phyloP scores from a whole-genome alignment of 2,888 invertebrate genomes.

The Stenolophus ochropezus region DNA sequence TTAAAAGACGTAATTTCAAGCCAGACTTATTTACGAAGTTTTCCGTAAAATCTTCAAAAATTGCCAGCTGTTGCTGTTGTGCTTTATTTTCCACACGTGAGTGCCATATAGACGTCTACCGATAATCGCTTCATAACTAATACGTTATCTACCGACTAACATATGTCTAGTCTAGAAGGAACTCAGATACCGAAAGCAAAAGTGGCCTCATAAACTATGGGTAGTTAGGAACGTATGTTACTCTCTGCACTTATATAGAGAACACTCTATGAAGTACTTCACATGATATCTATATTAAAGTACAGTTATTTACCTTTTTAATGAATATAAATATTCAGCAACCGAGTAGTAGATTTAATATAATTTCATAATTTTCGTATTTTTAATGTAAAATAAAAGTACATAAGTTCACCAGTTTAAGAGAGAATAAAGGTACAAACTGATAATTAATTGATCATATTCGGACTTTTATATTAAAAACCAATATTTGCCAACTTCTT shows the following conservation, averaged over 20 bases:
- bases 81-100: neutral
- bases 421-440: too few species aligned
- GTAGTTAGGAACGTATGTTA: neutral
- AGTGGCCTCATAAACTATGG: neutral
- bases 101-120: neutral
- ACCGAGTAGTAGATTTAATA: too few species aligned
- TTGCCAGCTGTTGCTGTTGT: neutral
- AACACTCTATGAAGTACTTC: neutral
- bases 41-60: neutral
- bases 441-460: too few species aligned
- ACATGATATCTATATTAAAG: too few species aligned
- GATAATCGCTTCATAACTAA: neutral
- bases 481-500: conserved; percentile 5
- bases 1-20: too few species aligned
- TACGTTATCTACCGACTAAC: neutral
- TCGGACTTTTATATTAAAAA: conserved; percentile 1
- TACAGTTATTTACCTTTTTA: too few species aligned
- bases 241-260: neutral
- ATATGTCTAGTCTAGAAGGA: neutral
- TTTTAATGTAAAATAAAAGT: too few species aligned
- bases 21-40: neutral
- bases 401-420: too few species aligned
- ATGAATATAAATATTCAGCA: too few species aligned
- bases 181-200: neutral
- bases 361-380: too few species aligned